Evolutionary conservation across 2,113 vertebrate genomes (phyloP), one percentile per base, ranked within the genome.

Genomic region (Corapipo altera): DNA sequence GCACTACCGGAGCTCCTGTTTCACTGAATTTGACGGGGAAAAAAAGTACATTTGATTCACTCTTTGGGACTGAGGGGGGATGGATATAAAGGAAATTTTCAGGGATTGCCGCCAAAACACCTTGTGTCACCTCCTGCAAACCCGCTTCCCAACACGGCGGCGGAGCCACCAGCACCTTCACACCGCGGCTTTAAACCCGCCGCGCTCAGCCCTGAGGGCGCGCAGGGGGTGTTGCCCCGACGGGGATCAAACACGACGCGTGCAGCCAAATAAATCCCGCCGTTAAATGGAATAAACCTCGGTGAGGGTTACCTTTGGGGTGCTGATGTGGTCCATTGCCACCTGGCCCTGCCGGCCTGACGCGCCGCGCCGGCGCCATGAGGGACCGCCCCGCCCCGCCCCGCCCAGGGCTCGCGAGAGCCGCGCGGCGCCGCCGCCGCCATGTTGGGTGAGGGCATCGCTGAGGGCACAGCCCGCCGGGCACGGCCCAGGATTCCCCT

Each of bases 301-400:
- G 18, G 19, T 4, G 10, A 5, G 12, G 14, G 35, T 83, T 84
- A 84, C 97, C 97, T 98, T 97, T 0, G 98, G 97, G 18, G 98
- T 97, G 11, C 89, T 96, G 81, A 98, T 98, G 71, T 97, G 88
- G 65, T 98, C 98, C 97, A 98, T 97, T 79, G 49, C 32, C 67
- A 13, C 41, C 88, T 33, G n/a, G 35, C 43, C 78, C 64, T 21
- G 41, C 78, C 78, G 15, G 22, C 26, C 26, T 43, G 12, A 65
- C 30, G 32, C 37, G 16, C 72, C 44, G 39, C n/a, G 62, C 61
- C 51, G 27, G 76, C 79, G 82, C 62, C 84, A 90, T 69, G 9
- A 30, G 48, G 14, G 18, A 22, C 30, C 59, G 30, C 44, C 23
- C 74, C 32, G 75, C 75, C 41, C 73, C 55, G 49, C 44, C 23